Base-by-base conservation (phyloP, 2,888 invertebrate species). In the Drosophila bunnanda region DNA sequence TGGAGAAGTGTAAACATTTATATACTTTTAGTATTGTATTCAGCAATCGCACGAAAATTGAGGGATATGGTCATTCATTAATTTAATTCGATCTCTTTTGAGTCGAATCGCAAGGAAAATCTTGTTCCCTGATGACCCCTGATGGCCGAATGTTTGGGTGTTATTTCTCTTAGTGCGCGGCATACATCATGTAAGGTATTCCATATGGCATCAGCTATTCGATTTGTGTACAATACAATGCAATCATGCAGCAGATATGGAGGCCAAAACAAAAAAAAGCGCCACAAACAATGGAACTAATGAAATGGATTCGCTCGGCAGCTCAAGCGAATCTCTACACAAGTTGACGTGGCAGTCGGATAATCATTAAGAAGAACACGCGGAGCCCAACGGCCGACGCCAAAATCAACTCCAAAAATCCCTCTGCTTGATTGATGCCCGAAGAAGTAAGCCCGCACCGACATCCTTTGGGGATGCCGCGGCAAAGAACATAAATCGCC, bases 401-500 rank as follows among this genome's bases (percentile, higher is more conserved):
- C 38, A 38, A 38, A 53, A 53, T 53, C 38, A 44, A 13, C 46
- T 46, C 43, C 7, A 10, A 44, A 56, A 61, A 56, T 43, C 57
- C 34, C 34, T 57, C 7, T 15, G 17, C 34, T 17, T 60, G 34
- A 57, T 44, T 44, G 44, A 36, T 44, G 43, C 44, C 61, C 20
- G 20, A 61, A 44, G n/a, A 61, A 57, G 36, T 44, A 38, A 46
- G 30, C n/a, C 57, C 44, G 17, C 22, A 17, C 46, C 12, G n/a
- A 20, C 25, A 50, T n/a, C 48, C 41, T 20, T 41, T 41, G 12
- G 34, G 55, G 30, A 48, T 20, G 53, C 28, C n/a, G 20, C 13
- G 30, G 38, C 57, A 46, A 10, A 57, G 20, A 15, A 34, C 79
- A 75, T 78, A 81, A 81, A 78, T 78, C 75, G 50, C 58, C 75